Percentiles rank a stretch among this genome's conserved stretches.
These are phyloP conservation scores for Petrophora chlorosata DNA, from an alignment of 2,888 invertebrate genomes.

Conservation along the genomic window DNA sequence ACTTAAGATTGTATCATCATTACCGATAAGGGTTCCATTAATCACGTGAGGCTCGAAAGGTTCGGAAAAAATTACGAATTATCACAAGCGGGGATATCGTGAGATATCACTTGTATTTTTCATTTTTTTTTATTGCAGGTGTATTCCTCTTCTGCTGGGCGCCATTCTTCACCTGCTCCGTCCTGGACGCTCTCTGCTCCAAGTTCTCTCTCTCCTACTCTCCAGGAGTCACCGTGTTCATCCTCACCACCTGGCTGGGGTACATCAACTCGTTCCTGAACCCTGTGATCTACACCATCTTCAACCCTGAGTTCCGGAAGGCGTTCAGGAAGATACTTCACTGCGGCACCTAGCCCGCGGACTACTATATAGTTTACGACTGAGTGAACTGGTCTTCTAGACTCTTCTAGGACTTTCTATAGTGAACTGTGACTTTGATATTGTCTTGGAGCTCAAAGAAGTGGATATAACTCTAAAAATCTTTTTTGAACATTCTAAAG, in stretches of 20 bases:
- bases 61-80: no score
- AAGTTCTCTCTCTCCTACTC: conserved; percentile 91
- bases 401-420: conserved; percentile 10
- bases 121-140: conserved; percentile 84
- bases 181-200: conserved; percentile 97
- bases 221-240: conserved; percentile 94
- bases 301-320: conserved; percentile 98
- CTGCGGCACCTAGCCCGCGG: conserved; percentile 83
- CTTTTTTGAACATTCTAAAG: no score
- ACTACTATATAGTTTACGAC: conserved; percentile 69
- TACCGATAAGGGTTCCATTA: no score
- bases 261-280: conserved; percentile 98
- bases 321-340: conserved; percentile 97
- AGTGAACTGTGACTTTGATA: background rate
- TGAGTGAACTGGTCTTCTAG: conserved; percentile 26
- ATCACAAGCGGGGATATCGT: no score
- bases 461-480: no score
- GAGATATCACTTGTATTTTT: background rate
- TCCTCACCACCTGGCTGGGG: conserved; percentile 98
- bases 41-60: no score
- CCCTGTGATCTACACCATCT: conserved; percentile 96
- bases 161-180: conserved; percentile 99
- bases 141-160: conserved; percentile 99
- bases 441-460: no score
- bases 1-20: no score